These are phyloP conservation scores for Wiebesia pumilae DNA, from an alignment of 1,140 invertebrate genomes.

Conservation along the genomic window DNA sequence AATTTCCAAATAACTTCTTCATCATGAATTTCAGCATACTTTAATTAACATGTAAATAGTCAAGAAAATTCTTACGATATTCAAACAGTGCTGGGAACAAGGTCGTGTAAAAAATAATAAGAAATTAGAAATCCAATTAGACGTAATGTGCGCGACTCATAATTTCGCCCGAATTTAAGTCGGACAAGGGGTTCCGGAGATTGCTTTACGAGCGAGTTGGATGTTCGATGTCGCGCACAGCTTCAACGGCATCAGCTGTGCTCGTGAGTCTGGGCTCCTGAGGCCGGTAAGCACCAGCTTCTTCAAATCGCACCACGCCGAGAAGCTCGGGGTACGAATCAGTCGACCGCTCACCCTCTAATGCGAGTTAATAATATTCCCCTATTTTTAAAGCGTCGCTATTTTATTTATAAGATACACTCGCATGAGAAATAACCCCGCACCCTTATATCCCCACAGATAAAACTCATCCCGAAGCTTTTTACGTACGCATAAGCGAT, in stretches of 20 bases:
- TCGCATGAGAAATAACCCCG: not conserved
- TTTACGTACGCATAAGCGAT: constrained; percentile 6
- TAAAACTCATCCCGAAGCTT: constrained; percentile 25
- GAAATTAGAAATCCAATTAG: constrained; percentile 19
- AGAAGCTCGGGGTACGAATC: not conserved
- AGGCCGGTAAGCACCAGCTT: not conserved
- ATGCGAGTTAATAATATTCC: constrained; percentile 70
- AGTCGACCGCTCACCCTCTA: constrained; percentile 60
- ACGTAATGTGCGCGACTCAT: not conserved
- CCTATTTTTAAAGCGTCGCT: constrained; percentile 66
- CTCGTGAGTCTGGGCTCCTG: not conserved
- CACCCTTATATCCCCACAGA: not conserved
- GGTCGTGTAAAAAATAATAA: not conserved
- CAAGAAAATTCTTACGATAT: not conserved
- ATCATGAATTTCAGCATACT: not conserved
- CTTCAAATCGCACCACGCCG: constrained; percentile 1
- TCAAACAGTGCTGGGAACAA: not conserved
- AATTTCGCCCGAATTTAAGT: not conserved
- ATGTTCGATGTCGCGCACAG: constrained; percentile 29
- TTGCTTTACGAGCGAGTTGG: constrained; percentile 44
- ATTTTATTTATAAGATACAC: constrained; percentile 67
- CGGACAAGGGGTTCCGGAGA: constrained; percentile 37
- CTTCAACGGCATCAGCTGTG: constrained; percentile 64
- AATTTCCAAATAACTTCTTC: too few relatives aligned
- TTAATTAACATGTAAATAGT: not conserved